These are phyloP conservation scores for Uropetala carovei DNA, from an alignment of 2,888 invertebrate genomes.

Conservation along the genomic window DNA sequence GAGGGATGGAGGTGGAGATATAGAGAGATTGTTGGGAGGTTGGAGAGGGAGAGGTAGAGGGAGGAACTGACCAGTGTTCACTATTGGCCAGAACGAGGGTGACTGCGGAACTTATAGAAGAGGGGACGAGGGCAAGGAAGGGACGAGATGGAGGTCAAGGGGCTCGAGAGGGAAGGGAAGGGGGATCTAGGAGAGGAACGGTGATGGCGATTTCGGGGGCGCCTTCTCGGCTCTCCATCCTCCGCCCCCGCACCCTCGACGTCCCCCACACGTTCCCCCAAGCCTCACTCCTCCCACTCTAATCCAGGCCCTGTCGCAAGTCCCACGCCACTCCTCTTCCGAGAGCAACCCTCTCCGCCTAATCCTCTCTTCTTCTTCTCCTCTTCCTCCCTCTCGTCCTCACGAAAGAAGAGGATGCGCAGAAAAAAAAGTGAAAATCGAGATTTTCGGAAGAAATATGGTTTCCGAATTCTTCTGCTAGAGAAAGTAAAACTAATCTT, in stretches of 20 bases:
- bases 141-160: neutral
- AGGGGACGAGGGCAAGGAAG: neutral
- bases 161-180: neutral
- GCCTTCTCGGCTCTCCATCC: neutral
- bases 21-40: neutral
- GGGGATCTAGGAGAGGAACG: too few species aligned
- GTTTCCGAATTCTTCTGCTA: neutral
- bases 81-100: neutral
- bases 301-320: neutral
- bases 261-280: neutral
- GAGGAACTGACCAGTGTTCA: neutral
- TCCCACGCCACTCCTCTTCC: neutral
- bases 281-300: neutral
- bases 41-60: neutral
- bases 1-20: neutral
- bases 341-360: neutral
- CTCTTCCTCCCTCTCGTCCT: neutral
- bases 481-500: neutral
- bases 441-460: neutral
- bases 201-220: neutral
- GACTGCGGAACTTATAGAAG: neutral
- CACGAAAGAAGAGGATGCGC: neutral
- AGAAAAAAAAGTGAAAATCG: neutral
- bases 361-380: neutral
- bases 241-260: neutral